These are phyloP conservation scores for Drosophila arawakana DNA, from an alignment of 1,140 invertebrate genomes.

Conservation along the genomic window DNA sequence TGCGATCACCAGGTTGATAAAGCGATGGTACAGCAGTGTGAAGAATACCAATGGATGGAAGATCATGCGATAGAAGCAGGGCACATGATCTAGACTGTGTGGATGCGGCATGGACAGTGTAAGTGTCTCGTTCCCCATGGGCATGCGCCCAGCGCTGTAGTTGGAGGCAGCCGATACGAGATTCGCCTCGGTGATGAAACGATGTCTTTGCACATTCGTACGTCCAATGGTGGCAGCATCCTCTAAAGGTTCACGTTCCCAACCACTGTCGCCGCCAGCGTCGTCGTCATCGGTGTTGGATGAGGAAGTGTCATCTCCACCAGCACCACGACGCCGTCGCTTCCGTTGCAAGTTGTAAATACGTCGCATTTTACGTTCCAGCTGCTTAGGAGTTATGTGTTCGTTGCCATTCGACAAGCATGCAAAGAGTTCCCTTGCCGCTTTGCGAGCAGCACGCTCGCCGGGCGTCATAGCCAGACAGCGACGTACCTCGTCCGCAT, in stretches of 20 bases:
- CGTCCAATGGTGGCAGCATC: constrained; percentile 47
- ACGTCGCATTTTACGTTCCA: constrained; percentile 89
- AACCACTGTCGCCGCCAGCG: constrained; percentile 72
- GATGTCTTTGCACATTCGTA: constrained; percentile 53
- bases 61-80: constrained; percentile 89
- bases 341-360: constrained; percentile 86
- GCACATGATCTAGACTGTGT: constrained; percentile 88
- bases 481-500: constrained; percentile 92
- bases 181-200: constrained; percentile 90
- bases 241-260: constrained; percentile 62
- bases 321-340: constrained; percentile 72
- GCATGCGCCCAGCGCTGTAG: constrained; percentile 91
- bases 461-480: constrained; percentile 93
- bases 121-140: constrained; percentile 90
- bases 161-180: constrained; percentile 92
- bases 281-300: constrained; percentile 67
- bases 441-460: constrained; percentile 93
- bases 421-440: constrained; percentile 93
- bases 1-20: constrained; percentile 88
- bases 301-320: constrained; percentile 46
- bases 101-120: constrained; percentile 88
- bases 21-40: constrained; percentile 88
- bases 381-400: constrained; percentile 92
- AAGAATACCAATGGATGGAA: constrained; percentile 89
- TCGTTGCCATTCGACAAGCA: constrained; percentile 93